These are phyloP conservation scores for Lycocorax pyrrhopterus DNA, from an alignment of 2,113 vertebrate genomes.

Conservation along the genomic window DNA sequence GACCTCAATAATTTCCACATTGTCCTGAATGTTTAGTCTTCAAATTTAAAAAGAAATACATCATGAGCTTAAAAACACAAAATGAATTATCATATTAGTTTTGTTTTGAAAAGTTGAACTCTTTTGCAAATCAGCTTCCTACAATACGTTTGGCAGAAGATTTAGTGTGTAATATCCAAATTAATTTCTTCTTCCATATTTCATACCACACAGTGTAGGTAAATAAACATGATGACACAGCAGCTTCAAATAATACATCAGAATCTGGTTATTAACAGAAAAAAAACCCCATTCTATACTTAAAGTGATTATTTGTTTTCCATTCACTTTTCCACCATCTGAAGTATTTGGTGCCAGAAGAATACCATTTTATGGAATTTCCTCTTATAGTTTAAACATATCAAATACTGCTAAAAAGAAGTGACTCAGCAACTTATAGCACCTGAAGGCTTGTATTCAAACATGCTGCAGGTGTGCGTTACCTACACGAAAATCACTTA, in stretches of 20 bases:
- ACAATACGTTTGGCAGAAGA: background rate
- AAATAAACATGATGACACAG: background rate
- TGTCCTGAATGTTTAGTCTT: conserved; percentile 81
- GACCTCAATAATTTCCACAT: conserved; percentile 85
- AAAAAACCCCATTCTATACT: background rate
- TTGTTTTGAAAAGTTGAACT: background rate
- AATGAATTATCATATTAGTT: background rate
- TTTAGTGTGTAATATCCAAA: background rate
- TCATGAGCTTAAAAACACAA: background rate
- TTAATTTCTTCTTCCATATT: background rate
- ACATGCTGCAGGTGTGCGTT: conserved; percentile 48
- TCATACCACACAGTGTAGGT: background rate
- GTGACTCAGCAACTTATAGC: conserved; percentile 51
- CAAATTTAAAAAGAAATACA: conserved; percentile 13
- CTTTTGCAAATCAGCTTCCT: background rate
- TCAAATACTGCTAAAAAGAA: conserved; percentile 45
- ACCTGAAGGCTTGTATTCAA: conserved; percentile 37
- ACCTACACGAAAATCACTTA: conserved; percentile 32
- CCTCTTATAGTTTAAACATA: conserved; percentile 29
- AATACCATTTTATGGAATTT: conserved; percentile 20
- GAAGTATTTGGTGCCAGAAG: background rate
- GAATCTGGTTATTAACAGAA: background rate
- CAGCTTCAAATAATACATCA: background rate
- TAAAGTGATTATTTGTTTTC: background rate
- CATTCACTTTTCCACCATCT: background rate